Evolutionary conservation across 2,113 vertebrate genomes (phyloP).

Genomic region (Podiceps cristatus): DNA sequence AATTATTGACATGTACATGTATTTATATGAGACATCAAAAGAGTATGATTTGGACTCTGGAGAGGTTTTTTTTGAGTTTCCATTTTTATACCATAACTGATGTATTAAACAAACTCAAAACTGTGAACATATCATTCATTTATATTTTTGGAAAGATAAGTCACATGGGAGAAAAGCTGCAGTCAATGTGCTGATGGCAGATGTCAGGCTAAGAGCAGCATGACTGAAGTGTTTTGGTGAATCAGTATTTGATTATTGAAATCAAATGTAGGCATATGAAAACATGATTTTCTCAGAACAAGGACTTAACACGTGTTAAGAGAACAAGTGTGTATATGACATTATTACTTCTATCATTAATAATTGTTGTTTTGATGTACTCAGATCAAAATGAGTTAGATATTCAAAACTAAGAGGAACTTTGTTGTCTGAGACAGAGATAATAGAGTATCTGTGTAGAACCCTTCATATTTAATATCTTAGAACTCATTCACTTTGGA

Average conservation of each 20-base stretch:
- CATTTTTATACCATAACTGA: neutral
- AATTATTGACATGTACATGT: neutral
- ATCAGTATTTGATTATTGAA: slow-evolving; percentile 48
- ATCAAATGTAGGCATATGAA: neutral
- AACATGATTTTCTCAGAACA: neutral
- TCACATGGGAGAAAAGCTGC: slow-evolving; percentile 25
- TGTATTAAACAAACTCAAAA: neutral
- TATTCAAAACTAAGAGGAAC: neutral
- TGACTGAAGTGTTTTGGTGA: slow-evolving; percentile 41
- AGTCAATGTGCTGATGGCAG: neutral
- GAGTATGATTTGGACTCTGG: neutral
- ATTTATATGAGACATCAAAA: neutral
- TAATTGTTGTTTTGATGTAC: neutral
- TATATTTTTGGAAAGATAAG: neutral
- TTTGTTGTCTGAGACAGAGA: neutral
- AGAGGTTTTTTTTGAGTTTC: neutral
- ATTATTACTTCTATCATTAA: neutral
- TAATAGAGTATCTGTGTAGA: neutral
- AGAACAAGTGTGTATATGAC: neutral
- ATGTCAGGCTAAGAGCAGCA: neutral
- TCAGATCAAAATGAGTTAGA: neutral
- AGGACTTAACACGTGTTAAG: neutral
- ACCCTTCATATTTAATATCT: neutral
- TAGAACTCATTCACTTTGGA: neutral
- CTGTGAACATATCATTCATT: neutral